Base-by-base conservation (phyloP, 1,140 invertebrate species). In the Drosophila varians region DNA sequence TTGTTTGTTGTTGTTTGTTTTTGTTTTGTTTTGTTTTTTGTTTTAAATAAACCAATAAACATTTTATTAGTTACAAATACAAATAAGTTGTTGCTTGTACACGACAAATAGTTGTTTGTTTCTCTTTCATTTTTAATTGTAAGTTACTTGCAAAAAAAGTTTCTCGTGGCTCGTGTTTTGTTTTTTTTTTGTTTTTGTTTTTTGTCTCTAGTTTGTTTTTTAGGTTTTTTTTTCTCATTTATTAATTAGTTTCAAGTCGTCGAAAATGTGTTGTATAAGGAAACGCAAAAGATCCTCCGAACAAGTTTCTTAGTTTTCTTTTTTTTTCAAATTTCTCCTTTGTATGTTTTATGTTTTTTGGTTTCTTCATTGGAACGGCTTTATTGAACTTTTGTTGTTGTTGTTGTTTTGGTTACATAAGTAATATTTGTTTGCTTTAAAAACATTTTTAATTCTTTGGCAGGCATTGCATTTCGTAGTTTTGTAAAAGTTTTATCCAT, bases 391-490 rank as follows among this genome's bases (percentile, higher is more conserved):
- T 78, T 90, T 83, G 86, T 90, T 84, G 79, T 77, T 73, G 46
- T 65, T 74, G 51, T 77, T 74, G 70, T 77, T 71, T 74, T 80
- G 57, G 57, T 82, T 79, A 61, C 83, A 78, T 83, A 84, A 74
- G 65, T 83, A 66, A 78, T 66, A 74, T 83, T 82, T 77, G 56
- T 51, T 42, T 52, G 53, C 45, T 58, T 86, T 79, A 77, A 83
- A 83, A 86, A 86, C 80, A 76, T 86, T 21, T n/a, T 21, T 86
- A 80, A 80, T 87, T 86, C 82, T 87, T 86, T 89, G 86, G 88
- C 88, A 90, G 88, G 88, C 79, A 90, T 90, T 90, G 72, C 77
- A 90, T 90, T 90, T 90, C 88, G 75, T 86, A 88, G 79, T 90
- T 90, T 90, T 90, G 89, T 90, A 89, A 80, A 80, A 74, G 82